Base-by-base conservation (phyloP, 2,797 vertebrate genomes). In the Enteromius afrohamiltoni region DNA sequence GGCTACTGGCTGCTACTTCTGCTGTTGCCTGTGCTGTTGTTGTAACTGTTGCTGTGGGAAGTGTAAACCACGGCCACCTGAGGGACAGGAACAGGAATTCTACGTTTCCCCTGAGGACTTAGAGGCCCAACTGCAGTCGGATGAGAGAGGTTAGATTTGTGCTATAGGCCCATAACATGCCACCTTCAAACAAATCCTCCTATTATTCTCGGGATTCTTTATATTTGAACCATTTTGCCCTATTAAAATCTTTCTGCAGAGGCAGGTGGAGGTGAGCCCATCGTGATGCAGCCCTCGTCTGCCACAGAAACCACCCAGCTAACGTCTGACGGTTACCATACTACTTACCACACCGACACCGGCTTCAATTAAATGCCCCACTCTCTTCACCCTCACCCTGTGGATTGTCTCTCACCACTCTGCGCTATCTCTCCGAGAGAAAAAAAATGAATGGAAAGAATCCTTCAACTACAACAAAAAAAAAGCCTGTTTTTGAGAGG, bases 31-130 rank as follows among this genome's bases (percentile, higher is more conserved):
- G 86, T 99, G 98, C 89, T 99, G 98, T 93, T 99, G 98, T 94
- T 99, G 97, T 95, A 99, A 99, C 94, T 99, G 98, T 90, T 99
- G 98, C 96, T 99, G 98, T 55, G 98, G 98, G 21, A 96, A 93
- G 89, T 99, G 98, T 95, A 99, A 99, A 96, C 98, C 98, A 1
- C 94, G 96, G 91, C 97, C 98, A 17, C 96, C 97, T 0, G 97
- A 99, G 87, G 95, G 95, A 0, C 96, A 96, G 19, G 97, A 98
- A 17, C 96, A 95, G 16, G 97, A 97, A 26, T 98, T 97, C 90
- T 99, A 99, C 0, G 97, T 99, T 89, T 99, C 97, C 69, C 98
- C 98, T 0, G 98, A 99, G 93, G 98, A 99, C 94, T 93, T 99
- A 93, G 98, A 99, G 93, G 98, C 98, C 49, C 98, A 99, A 92